These are phyloP conservation scores for Sinohyriopsis cumingii DNA, from an alignment of 2,888 invertebrate genomes.

Conservation along the genomic window DNA sequence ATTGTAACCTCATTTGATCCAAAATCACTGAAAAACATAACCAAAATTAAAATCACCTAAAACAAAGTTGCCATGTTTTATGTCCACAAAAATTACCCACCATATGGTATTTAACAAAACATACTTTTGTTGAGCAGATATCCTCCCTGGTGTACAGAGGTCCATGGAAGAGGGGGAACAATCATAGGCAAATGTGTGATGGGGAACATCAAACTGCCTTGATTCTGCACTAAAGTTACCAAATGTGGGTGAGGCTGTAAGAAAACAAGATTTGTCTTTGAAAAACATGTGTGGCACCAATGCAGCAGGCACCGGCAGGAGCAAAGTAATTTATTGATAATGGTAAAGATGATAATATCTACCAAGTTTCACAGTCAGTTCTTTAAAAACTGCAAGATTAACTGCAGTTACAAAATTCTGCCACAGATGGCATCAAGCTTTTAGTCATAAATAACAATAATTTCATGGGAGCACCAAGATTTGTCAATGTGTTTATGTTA, in stretches of 20 bases:
- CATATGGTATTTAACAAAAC: neutral
- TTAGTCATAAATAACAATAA: too few relatives aligned
- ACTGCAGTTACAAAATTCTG: too few relatives aligned
- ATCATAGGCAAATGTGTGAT: slow-evolving; percentile 82
- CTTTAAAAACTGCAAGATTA: too few relatives aligned
- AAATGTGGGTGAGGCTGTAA: slow-evolving; percentile 88
- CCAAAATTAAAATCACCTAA: neutral
- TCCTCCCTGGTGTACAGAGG: slow-evolving; percentile 80
- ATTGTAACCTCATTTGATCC: neutral
- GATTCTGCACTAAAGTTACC: slow-evolving; percentile 79
- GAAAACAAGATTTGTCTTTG: neutral
- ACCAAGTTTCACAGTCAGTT: too few relatives aligned
- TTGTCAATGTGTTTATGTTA: too few relatives aligned
- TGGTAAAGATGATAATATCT: neutral
- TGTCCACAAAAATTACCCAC: too few relatives aligned
- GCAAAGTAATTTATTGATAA: too few relatives aligned
- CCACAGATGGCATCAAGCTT: too few relatives aligned
- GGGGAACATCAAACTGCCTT: slow-evolving; percentile 82
- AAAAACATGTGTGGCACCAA: too few relatives aligned
- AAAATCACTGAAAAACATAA: slow-evolving; percentile 7
- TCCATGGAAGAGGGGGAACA: slow-evolving; percentile 92
- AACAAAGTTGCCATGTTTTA: neutral
- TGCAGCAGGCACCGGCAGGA: too few relatives aligned
- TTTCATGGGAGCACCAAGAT: too few relatives aligned
- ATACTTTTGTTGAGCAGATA: slow-evolving; percentile 76